Evolutionary conservation across 92 coral and sea anemone genomes (phyloP).

Genomic region (Actinostola sp.): DNA sequence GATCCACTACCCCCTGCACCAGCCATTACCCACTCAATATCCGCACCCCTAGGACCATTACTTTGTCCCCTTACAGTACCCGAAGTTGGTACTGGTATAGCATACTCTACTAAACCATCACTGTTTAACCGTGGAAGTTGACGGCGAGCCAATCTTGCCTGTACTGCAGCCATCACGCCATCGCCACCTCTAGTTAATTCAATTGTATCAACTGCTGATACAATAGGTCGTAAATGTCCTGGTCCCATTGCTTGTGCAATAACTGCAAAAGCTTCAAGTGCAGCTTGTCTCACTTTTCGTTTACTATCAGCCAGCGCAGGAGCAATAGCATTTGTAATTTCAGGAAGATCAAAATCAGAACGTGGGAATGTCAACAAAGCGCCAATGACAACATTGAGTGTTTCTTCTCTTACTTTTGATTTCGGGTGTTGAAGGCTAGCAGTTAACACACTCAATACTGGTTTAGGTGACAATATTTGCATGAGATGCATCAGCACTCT

Average conservation of each 20-base stretch:
- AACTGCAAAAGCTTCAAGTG: constrained; percentile 97
- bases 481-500: constrained; percentile 96
- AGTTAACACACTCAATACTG: constrained; percentile 74
- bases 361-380: constrained; percentile 95
- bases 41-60: constrained; percentile 87
- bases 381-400: constrained; percentile 91
- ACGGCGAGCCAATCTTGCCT: constrained; percentile 96
- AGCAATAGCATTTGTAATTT: constrained; percentile 82
- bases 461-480: constrained; percentile 90
- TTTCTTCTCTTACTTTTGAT: constrained; percentile 97
- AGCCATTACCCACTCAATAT: constrained; percentile 98
- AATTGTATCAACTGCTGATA: constrained; percentile 83
- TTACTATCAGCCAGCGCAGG: constrained; percentile 93
- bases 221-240: constrained; percentile 88
- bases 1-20: constrained; percentile 87
- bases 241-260: constrained; percentile 99
- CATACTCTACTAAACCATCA: constrained; percentile 98
- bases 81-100: constrained; percentile 88
- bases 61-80: constrained; percentile 86
- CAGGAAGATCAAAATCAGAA: constrained; percentile 92
- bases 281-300: constrained; percentile 96
- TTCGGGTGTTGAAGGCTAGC: constrained; percentile 89
- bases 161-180: constrained; percentile 95
- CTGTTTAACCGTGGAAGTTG: constrained; percentile 93
- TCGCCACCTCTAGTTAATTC: constrained; percentile 92